Conservation (phyloP, 1,140 invertebrate genomes). For the Drosophila eugracilis region DNA sequence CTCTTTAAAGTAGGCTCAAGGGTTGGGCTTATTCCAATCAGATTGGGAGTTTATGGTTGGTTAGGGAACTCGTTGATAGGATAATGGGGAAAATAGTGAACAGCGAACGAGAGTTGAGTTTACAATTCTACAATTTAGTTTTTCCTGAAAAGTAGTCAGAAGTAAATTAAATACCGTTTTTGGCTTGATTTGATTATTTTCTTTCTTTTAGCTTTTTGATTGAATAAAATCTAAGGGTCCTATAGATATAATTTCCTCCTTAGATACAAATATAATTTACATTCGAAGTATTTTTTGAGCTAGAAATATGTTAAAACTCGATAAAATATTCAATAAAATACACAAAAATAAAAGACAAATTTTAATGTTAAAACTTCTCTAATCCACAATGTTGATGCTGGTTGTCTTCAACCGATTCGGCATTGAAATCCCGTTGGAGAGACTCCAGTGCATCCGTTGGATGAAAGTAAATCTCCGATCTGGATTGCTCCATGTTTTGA, state of each 20-base stretch:
- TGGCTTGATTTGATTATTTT: no score
- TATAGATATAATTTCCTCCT: no score
- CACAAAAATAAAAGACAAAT: no score
- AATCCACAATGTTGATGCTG: neutral
- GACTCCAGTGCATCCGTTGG: slow-evolving; percentile 9
- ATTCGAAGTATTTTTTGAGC: no score
- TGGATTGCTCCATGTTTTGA: neutral
- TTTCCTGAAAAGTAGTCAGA: neutral
- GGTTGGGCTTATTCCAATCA: slow-evolving; percentile 4
- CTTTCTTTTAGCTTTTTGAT: no score
- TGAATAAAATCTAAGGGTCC: no score
- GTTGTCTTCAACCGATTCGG: slow-evolving; percentile 1
- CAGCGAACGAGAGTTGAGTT: neutral
- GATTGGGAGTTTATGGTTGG: slow-evolving; percentile 25
- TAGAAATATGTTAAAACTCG: no score
- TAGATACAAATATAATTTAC: no score
- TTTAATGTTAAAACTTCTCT: neutral
- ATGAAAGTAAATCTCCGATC: slow-evolving; percentile 18
- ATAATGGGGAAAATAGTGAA: slow-evolving; percentile 2
- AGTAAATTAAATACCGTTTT: no score
- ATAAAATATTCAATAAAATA: no score
- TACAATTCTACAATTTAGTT: neutral
- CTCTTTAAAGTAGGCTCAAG: slow-evolving; percentile 30
- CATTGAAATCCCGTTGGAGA: slow-evolving; percentile 8
- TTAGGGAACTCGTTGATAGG: neutral